Evolutionary conservation across 2,797 vertebrate genomes (phyloP).

Genomic region (Siniperca obscura): DNA sequence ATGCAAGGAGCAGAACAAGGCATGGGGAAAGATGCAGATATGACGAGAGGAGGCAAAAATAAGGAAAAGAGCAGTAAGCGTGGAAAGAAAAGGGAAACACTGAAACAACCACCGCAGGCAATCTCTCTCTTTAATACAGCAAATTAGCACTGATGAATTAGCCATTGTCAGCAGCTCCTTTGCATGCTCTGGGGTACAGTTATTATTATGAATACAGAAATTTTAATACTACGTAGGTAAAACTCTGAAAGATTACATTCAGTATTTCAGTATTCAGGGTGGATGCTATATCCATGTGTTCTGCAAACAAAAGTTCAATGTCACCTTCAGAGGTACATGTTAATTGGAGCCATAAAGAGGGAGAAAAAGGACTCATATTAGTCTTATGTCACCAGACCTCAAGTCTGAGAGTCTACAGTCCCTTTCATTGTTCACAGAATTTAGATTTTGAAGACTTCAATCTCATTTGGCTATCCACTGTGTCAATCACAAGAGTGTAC

Average conservation of each 20-base stretch:
- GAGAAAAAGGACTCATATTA: background rate
- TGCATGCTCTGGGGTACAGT: slow-evolving; percentile 30
- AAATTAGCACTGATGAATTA: slow-evolving; percentile 73
- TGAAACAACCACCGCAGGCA: slow-evolving; percentile 41
- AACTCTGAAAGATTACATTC: slow-evolving; percentile 30
- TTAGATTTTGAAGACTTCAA: background rate
- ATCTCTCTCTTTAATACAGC: slow-evolving; percentile 47
- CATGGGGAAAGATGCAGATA: slow-evolving; percentile 4
- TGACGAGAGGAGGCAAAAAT: slow-evolving; percentile 9
- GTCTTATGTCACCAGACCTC: background rate
- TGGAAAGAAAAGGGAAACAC: slow-evolving; percentile 26
- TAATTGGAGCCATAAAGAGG: background rate
- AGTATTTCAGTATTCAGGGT: slow-evolving; percentile 32
- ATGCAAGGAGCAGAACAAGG: background rate
- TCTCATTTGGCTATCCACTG: background rate
- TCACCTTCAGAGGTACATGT: slow-evolving; percentile 35
- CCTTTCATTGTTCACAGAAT: background rate
- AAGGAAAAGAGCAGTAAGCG: slow-evolving; percentile 12
- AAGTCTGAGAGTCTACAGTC: background rate
- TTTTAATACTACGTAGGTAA: slow-evolving; percentile 32
- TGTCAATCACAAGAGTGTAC: background rate
- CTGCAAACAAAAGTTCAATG: slow-evolving; percentile 18
- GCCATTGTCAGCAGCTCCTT: slow-evolving; percentile 58
- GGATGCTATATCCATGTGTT: background rate
- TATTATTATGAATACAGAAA: slow-evolving; percentile 41